Evolutionary conservation across 2,797 vertebrate genomes (phyloP), one percentile per base, ranked within the genome.

Genomic region (Acrossocheilus wenchowensis): DNA sequence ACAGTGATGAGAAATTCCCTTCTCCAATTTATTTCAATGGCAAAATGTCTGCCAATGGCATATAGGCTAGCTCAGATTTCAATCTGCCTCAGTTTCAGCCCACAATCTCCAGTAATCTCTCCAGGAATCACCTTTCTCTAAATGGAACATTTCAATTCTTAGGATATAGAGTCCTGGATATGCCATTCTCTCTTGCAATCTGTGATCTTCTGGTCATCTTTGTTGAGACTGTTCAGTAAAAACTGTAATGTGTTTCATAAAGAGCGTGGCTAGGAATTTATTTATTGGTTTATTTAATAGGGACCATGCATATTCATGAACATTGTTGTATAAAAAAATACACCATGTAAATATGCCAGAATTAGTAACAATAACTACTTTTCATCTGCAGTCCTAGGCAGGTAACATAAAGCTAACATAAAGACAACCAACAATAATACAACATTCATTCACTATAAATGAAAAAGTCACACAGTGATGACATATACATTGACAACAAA

Each of bases 81-180:
- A 94, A 92, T 93, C 90, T 86, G 86, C 87, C 83, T 83, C 90
- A 80, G 92, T 90, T 92, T 93, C 26, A 84, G 82, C 66, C 78
- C 48, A 39, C 64, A 84, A 74, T 86, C 83, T 66, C 14, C 30
- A 69, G 85, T 74, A 75, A 85, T 82, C 62, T 78, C 72, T 41
- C 14, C 48, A 34, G 78, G 26, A 74, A 54, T 78, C 71, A 60
- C 83, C 87, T 90, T 94, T 93, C 90, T 91, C 90, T 80, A 86
- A 92, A 94, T 93, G 92, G 92, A 94, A 93, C 84, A 91, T 93
- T 95, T 95, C 91, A 93, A 93, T 96, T 94, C 92, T 91, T 91
- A 89, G 89, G 19, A 50, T 81, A 50, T 19, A 14, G 17, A 21
- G 34, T 78, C 68, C 68, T 83, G 82, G 50, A 85, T 50, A 88